A percentile compares a stretch with the other conserved stretches of the same genome.
Evolutionary conservation across 2,888 invertebrate species (phyloP).

Genomic region (Aphelenchoides bicaudatus): DNA sequence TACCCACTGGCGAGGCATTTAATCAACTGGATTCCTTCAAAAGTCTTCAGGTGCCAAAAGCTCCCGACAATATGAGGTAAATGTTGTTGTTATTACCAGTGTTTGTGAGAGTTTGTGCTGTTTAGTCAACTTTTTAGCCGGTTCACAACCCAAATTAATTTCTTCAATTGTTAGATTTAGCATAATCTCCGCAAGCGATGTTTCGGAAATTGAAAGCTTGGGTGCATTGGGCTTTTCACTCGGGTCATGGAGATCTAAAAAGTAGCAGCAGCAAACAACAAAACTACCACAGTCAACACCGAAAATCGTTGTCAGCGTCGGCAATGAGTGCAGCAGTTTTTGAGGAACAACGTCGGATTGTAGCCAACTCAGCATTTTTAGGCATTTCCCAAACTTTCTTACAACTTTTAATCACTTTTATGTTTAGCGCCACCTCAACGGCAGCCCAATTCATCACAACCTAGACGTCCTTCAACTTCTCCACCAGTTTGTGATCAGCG

Average conservation of each 20-base stretch:
- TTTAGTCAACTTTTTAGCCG: background rate
- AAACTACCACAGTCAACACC: conserved; percentile 21
- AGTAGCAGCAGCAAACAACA: conserved; percentile 21
- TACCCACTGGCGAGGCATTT: background rate
- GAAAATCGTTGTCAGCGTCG: conserved; percentile 27
- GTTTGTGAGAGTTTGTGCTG: background rate
- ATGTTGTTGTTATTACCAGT: background rate
- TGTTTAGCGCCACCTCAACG: conserved; percentile 5
- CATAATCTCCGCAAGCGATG: conserved; percentile 52
- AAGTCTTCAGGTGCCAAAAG: conserved; percentile 42
- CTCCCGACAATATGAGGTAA: conserved; percentile 48
- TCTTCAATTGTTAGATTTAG: conserved; percentile 28
- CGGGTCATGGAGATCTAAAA: conserved; percentile 36
- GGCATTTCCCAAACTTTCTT: background rate
- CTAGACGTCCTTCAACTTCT: conserved; percentile 15
- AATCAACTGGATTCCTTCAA: conserved; percentile 23
- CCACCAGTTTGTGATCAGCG: conserved; percentile 10
- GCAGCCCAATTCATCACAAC: background rate
- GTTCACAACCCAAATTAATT: background rate
- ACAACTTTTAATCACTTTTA: conserved; percentile 1
- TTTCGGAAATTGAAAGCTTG: conserved; percentile 51
- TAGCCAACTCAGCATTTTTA: conserved; percentile 20
- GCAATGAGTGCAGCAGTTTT: conserved; percentile 17
- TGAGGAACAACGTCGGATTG: conserved; percentile 23
- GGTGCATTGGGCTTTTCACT: conserved; percentile 46